Conservation (phyloP, 2,797 vertebrate species). For the Philypnodon macrostomus region DNA sequence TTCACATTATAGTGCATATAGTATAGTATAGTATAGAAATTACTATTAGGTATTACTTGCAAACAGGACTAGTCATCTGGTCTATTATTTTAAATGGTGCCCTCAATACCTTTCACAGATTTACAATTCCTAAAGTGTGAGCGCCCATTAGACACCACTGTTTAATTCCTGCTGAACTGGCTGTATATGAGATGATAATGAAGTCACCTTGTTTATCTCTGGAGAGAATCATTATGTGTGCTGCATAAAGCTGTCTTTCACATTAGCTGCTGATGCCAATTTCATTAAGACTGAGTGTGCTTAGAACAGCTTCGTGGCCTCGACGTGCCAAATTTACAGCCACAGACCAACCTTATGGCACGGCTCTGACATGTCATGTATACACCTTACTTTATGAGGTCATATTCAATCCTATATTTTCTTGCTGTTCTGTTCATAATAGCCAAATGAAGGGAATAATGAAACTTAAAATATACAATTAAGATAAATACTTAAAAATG, state of each 20-base stretch:
- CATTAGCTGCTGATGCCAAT: slow-evolving; percentile 15
- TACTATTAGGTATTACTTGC: too few species aligned
- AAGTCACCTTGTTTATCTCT: slow-evolving; percentile 12
- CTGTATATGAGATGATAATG: slow-evolving; percentile 2
- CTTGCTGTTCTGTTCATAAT: slow-evolving; percentile 1
- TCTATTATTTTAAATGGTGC: not conserved
- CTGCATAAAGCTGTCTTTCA: slow-evolving; percentile 11
- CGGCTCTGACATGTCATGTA: not conserved
- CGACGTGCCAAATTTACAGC: slow-evolving; percentile 20
- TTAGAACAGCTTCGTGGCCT: slow-evolving; percentile 4
- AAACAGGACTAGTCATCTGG: too few species aligned
- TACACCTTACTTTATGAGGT: slow-evolving; percentile 1
- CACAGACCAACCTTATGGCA: slow-evolving; percentile 13
- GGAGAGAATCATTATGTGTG: slow-evolving; percentile 4
- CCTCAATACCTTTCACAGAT: not conserved
- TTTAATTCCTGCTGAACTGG: slow-evolving; percentile 4
- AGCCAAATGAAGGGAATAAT: too few species aligned
- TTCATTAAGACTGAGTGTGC: slow-evolving; percentile 30
- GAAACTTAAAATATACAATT: too few species aligned
- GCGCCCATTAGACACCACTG: slow-evolving; percentile 5
- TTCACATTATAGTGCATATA: too few species aligned
- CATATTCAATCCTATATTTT: not conserved
- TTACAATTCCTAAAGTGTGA: not conserved
- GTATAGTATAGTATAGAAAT: too few species aligned
- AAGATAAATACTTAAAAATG: too few species aligned